These are phyloP conservation scores for Pygmarrhopalites habei DNA, from an alignment of 1,140 invertebrate species.

Conservation along the genomic window DNA sequence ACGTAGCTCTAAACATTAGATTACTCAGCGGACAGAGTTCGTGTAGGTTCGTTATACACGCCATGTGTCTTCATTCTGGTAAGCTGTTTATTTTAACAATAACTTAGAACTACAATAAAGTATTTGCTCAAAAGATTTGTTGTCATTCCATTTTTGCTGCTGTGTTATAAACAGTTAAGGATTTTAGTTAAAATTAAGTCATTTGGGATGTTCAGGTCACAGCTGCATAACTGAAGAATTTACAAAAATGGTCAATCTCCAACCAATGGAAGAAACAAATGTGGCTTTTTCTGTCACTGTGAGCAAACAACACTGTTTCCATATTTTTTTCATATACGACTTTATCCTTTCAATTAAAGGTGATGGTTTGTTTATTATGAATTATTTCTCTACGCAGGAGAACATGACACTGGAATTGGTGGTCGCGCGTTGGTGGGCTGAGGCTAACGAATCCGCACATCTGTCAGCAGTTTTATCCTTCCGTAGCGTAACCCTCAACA, in stretches of 20 bases:
- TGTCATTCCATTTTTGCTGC: no score
- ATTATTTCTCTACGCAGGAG: slow-evolving; percentile 48
- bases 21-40: slow-evolving; percentile 44
- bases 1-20: slow-evolving; percentile 49
- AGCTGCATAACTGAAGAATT: slow-evolving; percentile 70
- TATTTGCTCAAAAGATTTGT: no score
- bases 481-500: slow-evolving; percentile 11
- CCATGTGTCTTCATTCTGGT: slow-evolving; percentile 71
- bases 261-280: slow-evolving; percentile 56
- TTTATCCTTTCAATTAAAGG: no score
- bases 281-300: slow-evolving; percentile 65
- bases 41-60: slow-evolving; percentile 73
- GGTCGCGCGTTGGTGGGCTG: slow-evolving; percentile 88
- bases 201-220: slow-evolving; percentile 62
- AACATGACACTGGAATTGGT: slow-evolving; percentile 74
- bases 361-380: neutral
- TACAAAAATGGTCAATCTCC: slow-evolving; percentile 69
- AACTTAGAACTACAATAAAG: no score
- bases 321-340: no score
- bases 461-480: slow-evolving; percentile 14
- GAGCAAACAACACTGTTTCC: no score
- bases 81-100: no score
- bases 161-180: no score
- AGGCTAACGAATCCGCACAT: slow-evolving; percentile 18
- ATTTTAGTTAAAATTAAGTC: no score